Base-by-base conservation (phyloP, 2,888 invertebrate species). In the Resseliella maxima region DNA sequence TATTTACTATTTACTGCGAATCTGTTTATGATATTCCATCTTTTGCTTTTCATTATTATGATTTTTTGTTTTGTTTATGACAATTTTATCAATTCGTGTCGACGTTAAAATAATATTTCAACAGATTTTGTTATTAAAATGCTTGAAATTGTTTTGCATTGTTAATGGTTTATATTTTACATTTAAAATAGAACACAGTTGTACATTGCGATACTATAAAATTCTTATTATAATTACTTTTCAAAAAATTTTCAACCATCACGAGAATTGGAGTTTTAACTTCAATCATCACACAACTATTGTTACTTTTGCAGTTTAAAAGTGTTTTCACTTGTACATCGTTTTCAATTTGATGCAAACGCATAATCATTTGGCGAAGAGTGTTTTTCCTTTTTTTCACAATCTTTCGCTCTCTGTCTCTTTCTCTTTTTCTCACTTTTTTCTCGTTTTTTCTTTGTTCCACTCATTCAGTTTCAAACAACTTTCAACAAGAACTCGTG, bases 111-210 rank as follows among this genome's bases (percentile, higher is more conserved):
- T 31, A n/a, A 31, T 12, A 72, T 72, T 27, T 72, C 12, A n/a
- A 35, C n/a, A 6, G 31, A 59, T 31, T 72, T 72, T 72, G 72
- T 72, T 31, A 72, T 72, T 72, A 72, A 72, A 72, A 72, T 72
- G 5, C 2, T 2, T 0, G 35, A 31, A 0, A 15, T 31, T 72
- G 31, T 31, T 59, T 72, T 27, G 35, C 72, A 72, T 59, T n/a
- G 35, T 31, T 31, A 31, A 72, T 31, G n/a, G 12, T 41, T 5
- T 41, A 12, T 5, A 41, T 41, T 41, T 41, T 8, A 8, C 41
- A 5, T 8, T 41, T 41, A 41, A 41, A 50, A 50, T 18, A 21
- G 10, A 3, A 8, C 15, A 21, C 50, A 50, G 5, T 50, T 50
- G 2, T 50, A 18, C 5, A 50, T 50, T 12, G 50, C 50, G 50